Evolutionary conservation across 1,140 invertebrate genomes (phyloP).

Genomic region (Euschistus heros): DNA sequence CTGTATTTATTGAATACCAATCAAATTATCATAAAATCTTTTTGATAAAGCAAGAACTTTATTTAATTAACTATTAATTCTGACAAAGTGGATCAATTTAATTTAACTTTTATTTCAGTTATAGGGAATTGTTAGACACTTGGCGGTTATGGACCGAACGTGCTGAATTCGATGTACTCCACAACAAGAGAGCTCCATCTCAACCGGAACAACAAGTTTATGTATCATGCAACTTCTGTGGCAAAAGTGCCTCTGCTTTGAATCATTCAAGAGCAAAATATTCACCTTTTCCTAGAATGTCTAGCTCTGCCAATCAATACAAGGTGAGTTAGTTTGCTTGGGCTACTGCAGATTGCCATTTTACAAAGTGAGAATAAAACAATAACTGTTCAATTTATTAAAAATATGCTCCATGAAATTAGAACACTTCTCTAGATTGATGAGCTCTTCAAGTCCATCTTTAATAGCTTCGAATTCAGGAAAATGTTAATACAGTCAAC

Average conservation of each 20-base stretch:
- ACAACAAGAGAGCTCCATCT: conserved; percentile 48
- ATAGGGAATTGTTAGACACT: conserved; percentile 59
- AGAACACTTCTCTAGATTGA: too few species aligned
- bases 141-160: conserved; percentile 74
- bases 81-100: neutral
- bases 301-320: conserved; percentile 47
- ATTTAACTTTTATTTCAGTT: conserved; percentile 40
- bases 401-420: too few species aligned
- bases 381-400: too few species aligned
- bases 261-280: conserved; percentile 29
- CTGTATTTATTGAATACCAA: neutral
- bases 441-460: too few species aligned
- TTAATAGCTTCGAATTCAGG: too few species aligned
- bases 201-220: conserved; percentile 67
- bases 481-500: too few species aligned
- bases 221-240: conserved; percentile 88
- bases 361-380: too few species aligned
- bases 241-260: conserved; percentile 76
- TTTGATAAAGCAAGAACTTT: neutral
- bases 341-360: too few species aligned
- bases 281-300: conserved; percentile 42
- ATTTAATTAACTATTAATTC: neutral
- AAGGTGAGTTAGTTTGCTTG: conserved; percentile 46
- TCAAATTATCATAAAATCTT: neutral
- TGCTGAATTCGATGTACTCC: conserved; percentile 63